phyloP scores from a whole-genome alignment of 2,797 vertebrate genomes.

The Anguilla marmorata region DNA sequence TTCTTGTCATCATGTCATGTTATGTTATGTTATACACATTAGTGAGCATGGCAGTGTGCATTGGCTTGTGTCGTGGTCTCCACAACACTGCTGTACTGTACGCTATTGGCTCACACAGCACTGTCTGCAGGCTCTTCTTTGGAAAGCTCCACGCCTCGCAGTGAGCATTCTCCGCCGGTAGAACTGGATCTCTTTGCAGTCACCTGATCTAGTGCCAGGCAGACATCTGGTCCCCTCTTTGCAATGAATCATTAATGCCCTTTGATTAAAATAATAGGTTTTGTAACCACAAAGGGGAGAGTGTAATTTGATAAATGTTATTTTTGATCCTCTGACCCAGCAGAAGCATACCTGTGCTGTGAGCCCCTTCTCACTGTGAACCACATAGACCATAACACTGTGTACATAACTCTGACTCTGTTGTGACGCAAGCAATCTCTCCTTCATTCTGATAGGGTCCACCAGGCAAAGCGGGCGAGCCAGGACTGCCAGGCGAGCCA shows the following conservation, averaged over 20 bases:
- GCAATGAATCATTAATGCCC: slow-evolving; percentile 42
- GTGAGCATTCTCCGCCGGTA: slow-evolving; percentile 33
- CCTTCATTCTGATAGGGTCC: slow-evolving; percentile 71
- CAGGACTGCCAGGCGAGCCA: slow-evolving; percentile 70
- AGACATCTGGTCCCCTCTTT: slow-evolving; percentile 45
- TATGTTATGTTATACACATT: not conserved
- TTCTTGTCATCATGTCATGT: too few species aligned
- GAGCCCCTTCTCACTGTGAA: not conserved
- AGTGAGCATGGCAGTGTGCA: not conserved
- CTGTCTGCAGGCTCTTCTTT: not conserved
- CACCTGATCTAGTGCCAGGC: slow-evolving; percentile 28
- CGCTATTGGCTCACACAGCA: not conserved
- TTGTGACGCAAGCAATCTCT: not conserved
- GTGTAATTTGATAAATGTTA: slow-evolving; percentile 23
- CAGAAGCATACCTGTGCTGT: slow-evolving; percentile 10
- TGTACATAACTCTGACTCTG: not conserved
- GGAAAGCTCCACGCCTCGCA: slow-evolving; percentile 1
- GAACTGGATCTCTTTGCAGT: slow-evolving; percentile 36
- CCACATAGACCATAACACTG: not conserved
- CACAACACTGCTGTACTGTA: not conserved
- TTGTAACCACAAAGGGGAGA: slow-evolving; percentile 37
- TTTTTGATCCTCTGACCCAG: slow-evolving; percentile 1
- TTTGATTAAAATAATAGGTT: slow-evolving; percentile 45
- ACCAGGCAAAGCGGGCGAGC: slow-evolving; percentile 70
- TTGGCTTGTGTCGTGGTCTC: not conserved